Conservation (phyloP, 2,888 invertebrate species). For the Tillus elongatus region DNA sequence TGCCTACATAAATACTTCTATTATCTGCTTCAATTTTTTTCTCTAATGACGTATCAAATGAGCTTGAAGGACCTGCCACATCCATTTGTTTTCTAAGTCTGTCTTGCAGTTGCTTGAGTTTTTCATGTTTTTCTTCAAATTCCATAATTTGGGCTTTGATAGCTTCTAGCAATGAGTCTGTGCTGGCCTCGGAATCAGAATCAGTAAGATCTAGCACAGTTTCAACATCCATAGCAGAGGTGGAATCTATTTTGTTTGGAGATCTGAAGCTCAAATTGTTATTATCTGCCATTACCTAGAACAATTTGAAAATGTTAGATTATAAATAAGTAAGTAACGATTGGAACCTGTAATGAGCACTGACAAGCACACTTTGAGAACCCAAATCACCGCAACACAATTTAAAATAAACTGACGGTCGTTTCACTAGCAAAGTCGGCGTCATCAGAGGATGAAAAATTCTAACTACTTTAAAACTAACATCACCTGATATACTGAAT, state of each 20-base stretch:
- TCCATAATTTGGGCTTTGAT: constrained; percentile 95
- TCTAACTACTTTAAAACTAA: too few species aligned
- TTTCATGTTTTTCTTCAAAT: constrained; percentile 99
- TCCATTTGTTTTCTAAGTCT: constrained; percentile 99
- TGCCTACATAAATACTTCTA: constrained; percentile 91
- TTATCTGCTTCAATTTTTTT: constrained; percentile 97
- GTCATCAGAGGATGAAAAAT: too few species aligned
- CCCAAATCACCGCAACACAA: too few species aligned
- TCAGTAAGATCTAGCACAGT: constrained; percentile 45
- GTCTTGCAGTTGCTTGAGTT: constrained; percentile 93
- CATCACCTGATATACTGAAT: too few species aligned
- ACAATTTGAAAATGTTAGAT: too few species aligned
- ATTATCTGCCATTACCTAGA: constrained; percentile 38
- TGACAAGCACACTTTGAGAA: too few species aligned
- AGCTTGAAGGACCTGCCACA: constrained; percentile 76
- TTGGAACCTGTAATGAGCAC: too few species aligned
- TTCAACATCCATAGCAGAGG: constrained; percentile 48
- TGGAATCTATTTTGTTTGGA: constrained; percentile 41
- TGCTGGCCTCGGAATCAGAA: constrained; percentile 45
- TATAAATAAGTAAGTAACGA: too few species aligned
- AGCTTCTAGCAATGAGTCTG: constrained; percentile 83
- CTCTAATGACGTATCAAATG: constrained; percentile 79
- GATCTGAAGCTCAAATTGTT: constrained; percentile 45
- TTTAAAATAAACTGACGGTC: too few species aligned
- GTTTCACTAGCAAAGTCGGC: too few species aligned